These are phyloP conservation scores for Drosophila serrata DNA, from an alignment of 1,140 invertebrate genomes.

Conservation along the genomic window DNA sequence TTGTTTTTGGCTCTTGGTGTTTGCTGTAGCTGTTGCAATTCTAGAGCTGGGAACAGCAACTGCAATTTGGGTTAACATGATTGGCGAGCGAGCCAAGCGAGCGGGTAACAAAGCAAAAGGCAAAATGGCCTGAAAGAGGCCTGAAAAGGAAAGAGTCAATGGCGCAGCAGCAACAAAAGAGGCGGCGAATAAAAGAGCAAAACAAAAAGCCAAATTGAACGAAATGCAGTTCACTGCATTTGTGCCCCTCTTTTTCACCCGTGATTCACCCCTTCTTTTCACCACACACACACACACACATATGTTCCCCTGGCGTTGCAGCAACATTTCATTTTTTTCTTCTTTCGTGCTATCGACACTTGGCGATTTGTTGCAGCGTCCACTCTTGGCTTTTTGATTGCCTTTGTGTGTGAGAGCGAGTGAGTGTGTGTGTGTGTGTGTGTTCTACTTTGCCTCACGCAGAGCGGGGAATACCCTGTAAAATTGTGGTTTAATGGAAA, in stretches of 20 bases:
- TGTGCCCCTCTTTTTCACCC: slow-evolving; percentile 9
- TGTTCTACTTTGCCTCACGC: slow-evolving; percentile 60
- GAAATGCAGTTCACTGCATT: slow-evolving; percentile 56
- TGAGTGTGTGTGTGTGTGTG: too few species aligned
- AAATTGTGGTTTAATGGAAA: background rate
- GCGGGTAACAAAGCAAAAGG: slow-evolving; percentile 42
- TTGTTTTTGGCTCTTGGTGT: slow-evolving; percentile 24
- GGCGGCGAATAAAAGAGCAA: slow-evolving; percentile 61
- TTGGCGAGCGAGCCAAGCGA: slow-evolving; percentile 44
- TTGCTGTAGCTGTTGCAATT: slow-evolving; percentile 50
- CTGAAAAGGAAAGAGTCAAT: slow-evolving; percentile 61
- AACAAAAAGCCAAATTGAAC: slow-evolving; percentile 73
- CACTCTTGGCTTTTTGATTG: slow-evolving; percentile 62
- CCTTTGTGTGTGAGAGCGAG: slow-evolving; percentile 42
- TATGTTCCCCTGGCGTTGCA: slow-evolving; percentile 23
- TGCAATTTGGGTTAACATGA: slow-evolving; percentile 80
- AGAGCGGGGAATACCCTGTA: slow-evolving; percentile 26
- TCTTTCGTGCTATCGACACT: slow-evolving; percentile 66
- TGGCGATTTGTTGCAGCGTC: slow-evolving; percentile 77
- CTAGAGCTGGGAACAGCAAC: slow-evolving; percentile 62
- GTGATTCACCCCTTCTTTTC: slow-evolving; percentile 8
- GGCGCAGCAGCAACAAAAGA: slow-evolving; percentile 66
- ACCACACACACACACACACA: background rate
- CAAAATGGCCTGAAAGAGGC: slow-evolving; percentile 40
- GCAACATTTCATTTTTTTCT: slow-evolving; percentile 57